These are phyloP conservation scores for Eurosta solidaginis DNA, from an alignment of 1,140 invertebrate genomes.

Conservation along the genomic window DNA sequence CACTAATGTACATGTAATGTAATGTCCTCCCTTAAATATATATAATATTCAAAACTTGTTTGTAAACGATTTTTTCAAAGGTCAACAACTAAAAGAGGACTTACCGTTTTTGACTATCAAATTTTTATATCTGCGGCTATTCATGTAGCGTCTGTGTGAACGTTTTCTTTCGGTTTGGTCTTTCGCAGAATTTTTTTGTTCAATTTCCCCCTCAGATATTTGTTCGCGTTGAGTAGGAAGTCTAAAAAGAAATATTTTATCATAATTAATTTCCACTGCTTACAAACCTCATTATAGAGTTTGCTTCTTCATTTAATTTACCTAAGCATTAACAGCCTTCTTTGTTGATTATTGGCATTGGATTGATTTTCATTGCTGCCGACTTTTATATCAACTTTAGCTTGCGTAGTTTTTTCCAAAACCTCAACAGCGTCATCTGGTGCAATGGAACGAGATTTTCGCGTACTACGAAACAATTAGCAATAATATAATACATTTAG, in stretches of 20 bases:
- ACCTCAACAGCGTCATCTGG: background rate
- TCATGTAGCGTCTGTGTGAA: background rate
- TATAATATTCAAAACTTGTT: no score
- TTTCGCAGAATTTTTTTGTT: background rate
- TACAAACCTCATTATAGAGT: no score
- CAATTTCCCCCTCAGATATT: background rate
- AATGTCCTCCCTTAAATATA: no score
- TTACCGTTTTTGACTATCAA: conserved; percentile 42
- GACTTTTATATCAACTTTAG: background rate
- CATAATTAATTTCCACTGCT: background rate
- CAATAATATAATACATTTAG: background rate
- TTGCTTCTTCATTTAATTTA: no score
- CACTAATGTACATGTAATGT: no score
- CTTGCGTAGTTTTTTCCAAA: background rate
- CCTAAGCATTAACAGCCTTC: background rate
- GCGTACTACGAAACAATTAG: background rate
- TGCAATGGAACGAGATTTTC: background rate
- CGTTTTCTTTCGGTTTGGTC: background rate
- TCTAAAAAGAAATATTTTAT: background rate
- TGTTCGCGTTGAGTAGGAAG: background rate
- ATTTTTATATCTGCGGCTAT: background rate
- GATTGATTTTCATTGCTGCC: no score
- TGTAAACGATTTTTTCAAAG: no score
- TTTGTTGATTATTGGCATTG: background rate
- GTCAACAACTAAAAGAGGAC: no score